Evolutionary conservation across 2,797 vertebrate genomes (phyloP), one percentile per base, ranked within the genome.

Genomic region (Sardinella longiceps): DNA sequence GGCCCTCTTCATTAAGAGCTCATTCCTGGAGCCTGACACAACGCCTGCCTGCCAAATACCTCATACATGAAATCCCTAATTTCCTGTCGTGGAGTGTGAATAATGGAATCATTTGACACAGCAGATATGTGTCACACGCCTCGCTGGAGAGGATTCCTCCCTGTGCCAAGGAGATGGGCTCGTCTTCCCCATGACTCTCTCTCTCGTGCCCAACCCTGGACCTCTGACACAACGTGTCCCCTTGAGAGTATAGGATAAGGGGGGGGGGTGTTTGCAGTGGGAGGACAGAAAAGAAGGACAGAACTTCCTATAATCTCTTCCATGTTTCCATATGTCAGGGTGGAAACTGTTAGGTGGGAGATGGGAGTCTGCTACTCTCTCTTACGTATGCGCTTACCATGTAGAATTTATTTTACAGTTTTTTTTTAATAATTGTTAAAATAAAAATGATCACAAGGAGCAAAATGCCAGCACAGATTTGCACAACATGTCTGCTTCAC

Each of bases 51-150:
- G 82, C 37, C 87, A 92, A 94, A 93, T 91, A 91, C 91, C 91
- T 92, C 91, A 92, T 92, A 94, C 92, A 90, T 92, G 92, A 94
- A 93, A 93, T 92, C 89, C 90, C 92, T 91, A 88, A 94, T 94
- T 94, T 94, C 93, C 94, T 93, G 93, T 93, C 90, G 89, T 91
- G 89, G 91, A 93, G 91, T 90, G 91, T 86, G 90, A 90, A 90
- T 93, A 94, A 94, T 93, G 91, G 92, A 93, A 93, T 93, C 87
- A 92, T 93, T 94, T 93, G 90, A 92, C 91, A 91, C 89, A 89
- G 91, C 87, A 90, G 93, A 94, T 93, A 91, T 90, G 88, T 85
- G 91, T 91, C 90, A 84, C 63, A 70, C 23, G 60, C 70, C 87
- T 85, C 86, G 84, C 88, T 82, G 48, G 82, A 84, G 45, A 86